These are phyloP conservation scores for Leptestheria dahalacensis DNA, from an alignment of 1,140 invertebrate species.

Conservation along the genomic window DNA sequence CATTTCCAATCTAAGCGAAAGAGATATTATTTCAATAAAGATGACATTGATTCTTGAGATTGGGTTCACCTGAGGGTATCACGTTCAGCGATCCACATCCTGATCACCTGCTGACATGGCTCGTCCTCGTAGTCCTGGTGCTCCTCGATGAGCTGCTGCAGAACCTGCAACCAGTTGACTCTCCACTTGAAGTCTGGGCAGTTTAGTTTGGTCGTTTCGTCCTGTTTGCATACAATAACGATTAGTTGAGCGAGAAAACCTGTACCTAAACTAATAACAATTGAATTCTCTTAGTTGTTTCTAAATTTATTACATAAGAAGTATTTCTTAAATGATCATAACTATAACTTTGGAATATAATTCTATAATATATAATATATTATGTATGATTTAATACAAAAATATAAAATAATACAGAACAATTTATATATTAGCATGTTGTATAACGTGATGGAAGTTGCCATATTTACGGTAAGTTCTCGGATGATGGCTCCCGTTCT, in stretches of 20 bases:
- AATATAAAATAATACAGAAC: too few relatives aligned
- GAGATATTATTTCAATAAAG: constrained; percentile 17
- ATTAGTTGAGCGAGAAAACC: too few relatives aligned
- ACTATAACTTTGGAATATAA: too few relatives aligned
- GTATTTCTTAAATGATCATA: too few relatives aligned
- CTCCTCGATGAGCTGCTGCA: constrained; percentile 81
- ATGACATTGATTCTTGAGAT: constrained; percentile 7
- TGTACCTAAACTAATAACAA: too few relatives aligned
- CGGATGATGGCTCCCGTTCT: constrained; percentile 94
- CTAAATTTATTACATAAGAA: too few relatives aligned
- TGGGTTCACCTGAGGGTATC: constrained; percentile 53
- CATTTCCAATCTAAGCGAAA: constrained; percentile 54
- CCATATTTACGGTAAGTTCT: constrained; percentile 60
- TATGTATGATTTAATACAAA: too few relatives aligned
- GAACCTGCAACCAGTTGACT: constrained; percentile 82
- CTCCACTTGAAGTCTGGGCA: constrained; percentile 64
- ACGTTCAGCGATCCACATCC: constrained; percentile 66
- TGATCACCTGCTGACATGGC: constrained; percentile 48
- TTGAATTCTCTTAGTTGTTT: too few relatives aligned
- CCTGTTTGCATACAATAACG: too few relatives aligned
- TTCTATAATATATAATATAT: too few relatives aligned
- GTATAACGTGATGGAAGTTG: too few relatives aligned
- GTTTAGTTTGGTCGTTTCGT: constrained; percentile 84
- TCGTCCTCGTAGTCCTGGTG: constrained; percentile 62
- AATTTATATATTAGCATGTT: too few relatives aligned